Evolutionary conservation across 2,888 invertebrate species (phyloP).

Genomic region (Blomia tropicalis): DNA sequence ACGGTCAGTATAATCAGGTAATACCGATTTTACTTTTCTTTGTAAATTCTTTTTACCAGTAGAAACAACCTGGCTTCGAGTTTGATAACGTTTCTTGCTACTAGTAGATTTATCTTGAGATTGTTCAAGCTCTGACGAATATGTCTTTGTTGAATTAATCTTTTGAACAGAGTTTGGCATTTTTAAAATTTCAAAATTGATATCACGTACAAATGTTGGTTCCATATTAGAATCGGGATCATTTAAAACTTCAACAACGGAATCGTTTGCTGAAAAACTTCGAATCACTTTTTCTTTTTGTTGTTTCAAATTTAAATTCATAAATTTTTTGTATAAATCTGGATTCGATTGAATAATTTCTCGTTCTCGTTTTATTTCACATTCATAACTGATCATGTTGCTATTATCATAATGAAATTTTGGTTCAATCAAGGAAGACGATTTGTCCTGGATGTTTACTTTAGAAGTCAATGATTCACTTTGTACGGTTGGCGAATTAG

Average conservation of each 20-base stretch:
- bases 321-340: neutral
- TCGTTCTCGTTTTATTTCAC: neutral
- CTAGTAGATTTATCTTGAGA: no score
- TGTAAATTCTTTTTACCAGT: no score
- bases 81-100: no score
- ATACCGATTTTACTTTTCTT: no score
- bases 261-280: constrained; percentile 10
- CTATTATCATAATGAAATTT: neutral
- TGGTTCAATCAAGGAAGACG: neutral
- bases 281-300: constrained; percentile 1
- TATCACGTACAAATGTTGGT: neutral
- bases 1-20: no score
- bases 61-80: no score
- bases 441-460: neutral
- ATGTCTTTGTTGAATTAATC: neutral
- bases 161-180: neutral
- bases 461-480: no score
- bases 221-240: neutral
- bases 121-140: neutral
- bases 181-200: neutral
- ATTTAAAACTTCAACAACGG: neutral
- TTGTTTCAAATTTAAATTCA: neutral
- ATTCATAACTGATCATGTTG: no score
- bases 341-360: neutral
- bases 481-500: no score